A percentile compares a stretch with the other conserved stretches of the same genome.
phyloP scores from a whole-genome alignment of 2,888 invertebrate genomes.

The Brachypterus glaber region DNA sequence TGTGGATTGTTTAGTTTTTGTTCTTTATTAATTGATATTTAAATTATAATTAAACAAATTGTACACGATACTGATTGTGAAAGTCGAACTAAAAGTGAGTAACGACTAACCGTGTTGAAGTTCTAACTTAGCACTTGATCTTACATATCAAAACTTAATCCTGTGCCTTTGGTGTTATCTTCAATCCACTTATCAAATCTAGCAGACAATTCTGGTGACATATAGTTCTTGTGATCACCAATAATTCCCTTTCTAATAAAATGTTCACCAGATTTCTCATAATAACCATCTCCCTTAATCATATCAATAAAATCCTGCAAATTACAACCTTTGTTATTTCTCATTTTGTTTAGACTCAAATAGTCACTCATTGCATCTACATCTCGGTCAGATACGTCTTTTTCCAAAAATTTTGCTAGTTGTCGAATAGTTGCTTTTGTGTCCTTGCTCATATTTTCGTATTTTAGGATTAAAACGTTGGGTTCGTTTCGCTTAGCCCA shows the following conservation, averaged over 20 bases:
- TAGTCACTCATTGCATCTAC: conserved; percentile 40
- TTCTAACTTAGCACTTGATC: no score
- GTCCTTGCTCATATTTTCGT: conserved; percentile 74
- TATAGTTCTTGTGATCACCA: conserved; percentile 44
- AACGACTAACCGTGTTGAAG: no score
- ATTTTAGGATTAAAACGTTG: conserved; percentile 68
- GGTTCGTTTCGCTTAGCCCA: conserved; percentile 61
- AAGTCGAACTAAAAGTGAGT: no score
- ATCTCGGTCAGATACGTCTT: conserved; percentile 55
- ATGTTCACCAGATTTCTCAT: conserved; percentile 24
- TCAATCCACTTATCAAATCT: conserved; percentile 67
- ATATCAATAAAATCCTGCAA: conserved; percentile 36
- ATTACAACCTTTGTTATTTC: conserved; percentile 49
- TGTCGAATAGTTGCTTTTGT: conserved; percentile 46
- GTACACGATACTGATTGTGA: no score
- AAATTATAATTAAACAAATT: no score
- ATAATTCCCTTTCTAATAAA: conserved; percentile 45
- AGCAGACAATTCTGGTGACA: conserved; percentile 61
- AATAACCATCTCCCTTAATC: conserved; percentile 29
- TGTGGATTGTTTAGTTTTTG: no score
- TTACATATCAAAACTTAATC: conserved; percentile 32
- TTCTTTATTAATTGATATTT: no score
- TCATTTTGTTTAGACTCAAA: conserved; percentile 43
- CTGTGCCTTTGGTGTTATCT: conserved; percentile 53
- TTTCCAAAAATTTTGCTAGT: conserved; percentile 64